Conservation (phyloP, 2,797 vertebrate species). For the Danio choprae region DNA sequence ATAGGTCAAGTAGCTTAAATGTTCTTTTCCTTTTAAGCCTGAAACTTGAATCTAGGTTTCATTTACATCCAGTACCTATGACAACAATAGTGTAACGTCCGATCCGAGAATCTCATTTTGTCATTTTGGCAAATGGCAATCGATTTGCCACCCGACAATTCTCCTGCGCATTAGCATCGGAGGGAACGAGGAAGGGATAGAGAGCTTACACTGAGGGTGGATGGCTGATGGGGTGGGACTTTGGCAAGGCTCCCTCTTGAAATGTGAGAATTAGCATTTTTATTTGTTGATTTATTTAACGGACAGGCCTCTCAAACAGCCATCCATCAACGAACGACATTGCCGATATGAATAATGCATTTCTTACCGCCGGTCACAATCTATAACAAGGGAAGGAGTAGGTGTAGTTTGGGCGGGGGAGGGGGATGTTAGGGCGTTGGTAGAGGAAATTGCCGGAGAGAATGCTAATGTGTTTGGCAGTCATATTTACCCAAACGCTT, state of each 20-base stretch:
- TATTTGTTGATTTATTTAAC: slow-evolving; percentile 99
- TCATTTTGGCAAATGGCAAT: slow-evolving; percentile 15
- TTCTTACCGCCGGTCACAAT: slow-evolving; percentile 94
- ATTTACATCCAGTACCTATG: not conserved
- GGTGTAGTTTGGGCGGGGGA: slow-evolving; percentile 60
- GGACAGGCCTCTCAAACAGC: slow-evolving; percentile 96
- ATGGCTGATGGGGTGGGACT: slow-evolving; percentile 74
- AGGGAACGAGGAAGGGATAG: slow-evolving; percentile 14
- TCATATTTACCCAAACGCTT: slow-evolving; percentile 83
- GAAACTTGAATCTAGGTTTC: slow-evolving; percentile 37
- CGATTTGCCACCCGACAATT: slow-evolving; percentile 30
- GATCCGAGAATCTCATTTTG: slow-evolving; percentile 4
- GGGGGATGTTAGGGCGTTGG: slow-evolving; percentile 53
- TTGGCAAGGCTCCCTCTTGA: slow-evolving; percentile 78
- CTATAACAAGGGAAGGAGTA: slow-evolving; percentile 86
- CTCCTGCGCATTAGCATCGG: slow-evolving; percentile 10
- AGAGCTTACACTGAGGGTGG: slow-evolving; percentile 44
- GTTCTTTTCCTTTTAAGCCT: slow-evolving; percentile 37
- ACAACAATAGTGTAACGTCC: slow-evolving; percentile 1
- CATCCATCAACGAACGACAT: slow-evolving; percentile 98
- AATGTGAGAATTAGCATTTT: slow-evolving; percentile 99
- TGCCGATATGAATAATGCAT: slow-evolving; percentile 99
- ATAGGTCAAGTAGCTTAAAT: slow-evolving; percentile 10
- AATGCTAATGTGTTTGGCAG: slow-evolving; percentile 84
- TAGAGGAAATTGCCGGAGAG: slow-evolving; percentile 78